Percentiles rank a stretch among this genome's conserved stretches.
Conservation (phyloP, 2,113 vertebrate species). For the Morphnarchus princeps region DNA sequence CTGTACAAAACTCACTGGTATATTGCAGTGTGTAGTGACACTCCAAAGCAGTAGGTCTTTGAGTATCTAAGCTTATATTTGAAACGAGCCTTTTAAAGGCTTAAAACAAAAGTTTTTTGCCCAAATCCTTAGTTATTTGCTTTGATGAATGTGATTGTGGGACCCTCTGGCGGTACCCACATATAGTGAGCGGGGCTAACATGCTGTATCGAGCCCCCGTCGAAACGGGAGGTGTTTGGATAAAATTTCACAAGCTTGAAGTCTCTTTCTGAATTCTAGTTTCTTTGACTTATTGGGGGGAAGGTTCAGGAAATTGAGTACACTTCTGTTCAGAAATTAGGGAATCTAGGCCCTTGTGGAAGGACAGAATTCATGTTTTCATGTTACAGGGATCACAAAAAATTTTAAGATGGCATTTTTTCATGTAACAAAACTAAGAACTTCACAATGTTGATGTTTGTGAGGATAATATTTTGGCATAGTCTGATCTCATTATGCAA, state of each 20-base stretch:
- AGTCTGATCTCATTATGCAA: background rate
- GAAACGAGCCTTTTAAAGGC: background rate
- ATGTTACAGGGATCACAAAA: background rate
- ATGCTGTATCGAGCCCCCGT: background rate
- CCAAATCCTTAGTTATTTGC: background rate
- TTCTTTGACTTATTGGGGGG: background rate
- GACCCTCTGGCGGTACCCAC: rapidly evolving
- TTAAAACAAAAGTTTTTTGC: background rate
- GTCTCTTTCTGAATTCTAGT: too few relatives aligned
- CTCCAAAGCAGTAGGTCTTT: background rate
- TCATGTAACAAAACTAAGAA: background rate
- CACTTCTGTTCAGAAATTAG: background rate
- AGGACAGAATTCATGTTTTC: background rate
- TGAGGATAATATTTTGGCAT: background rate
- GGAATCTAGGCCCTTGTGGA: background rate
- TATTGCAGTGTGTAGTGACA: background rate
- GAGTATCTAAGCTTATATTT: background rate
- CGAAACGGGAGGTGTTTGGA: background rate
- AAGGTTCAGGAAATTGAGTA: background rate
- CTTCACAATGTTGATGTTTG: background rate
- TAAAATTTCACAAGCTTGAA: too few relatives aligned
- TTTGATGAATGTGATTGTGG: background rate
- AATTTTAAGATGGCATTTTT: background rate
- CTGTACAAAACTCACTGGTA: background rate
- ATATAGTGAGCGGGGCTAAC: background rate